These are phyloP conservation scores for Chymomyza costata DNA, from an alignment of 1,140 invertebrate genomes.

Conservation along the genomic window DNA sequence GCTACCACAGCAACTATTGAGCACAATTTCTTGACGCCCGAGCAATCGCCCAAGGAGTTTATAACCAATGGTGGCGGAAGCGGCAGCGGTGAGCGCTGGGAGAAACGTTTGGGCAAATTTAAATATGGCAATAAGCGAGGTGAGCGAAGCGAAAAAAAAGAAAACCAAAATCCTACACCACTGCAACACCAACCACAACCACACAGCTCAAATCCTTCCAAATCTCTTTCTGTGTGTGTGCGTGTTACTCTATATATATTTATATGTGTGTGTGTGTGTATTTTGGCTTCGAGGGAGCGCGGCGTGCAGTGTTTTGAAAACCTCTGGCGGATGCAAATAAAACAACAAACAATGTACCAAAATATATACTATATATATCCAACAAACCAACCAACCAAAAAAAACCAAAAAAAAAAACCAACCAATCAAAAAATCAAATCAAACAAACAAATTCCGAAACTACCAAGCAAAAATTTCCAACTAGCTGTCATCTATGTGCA, in stretches of 20 bases:
- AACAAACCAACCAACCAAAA: constrained; percentile 23
- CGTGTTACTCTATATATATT: background rate
- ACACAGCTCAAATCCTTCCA: constrained; percentile 7
- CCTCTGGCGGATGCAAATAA: constrained; percentile 24
- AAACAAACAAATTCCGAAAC: background rate
- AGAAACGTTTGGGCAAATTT: constrained; percentile 76
- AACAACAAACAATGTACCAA: constrained; percentile 2
- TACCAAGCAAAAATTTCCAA: no score
- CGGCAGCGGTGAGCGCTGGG: constrained; percentile 30
- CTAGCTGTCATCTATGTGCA: constrained; percentile 11
- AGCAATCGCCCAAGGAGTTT: constrained; percentile 67
- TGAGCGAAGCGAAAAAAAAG: constrained; percentile 36
- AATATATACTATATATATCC: background rate
- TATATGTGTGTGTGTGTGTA: background rate
- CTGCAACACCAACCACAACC: constrained; percentile 14
- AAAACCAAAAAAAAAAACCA: background rate
- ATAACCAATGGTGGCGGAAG: constrained; percentile 22
- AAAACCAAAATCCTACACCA: constrained; percentile 1
- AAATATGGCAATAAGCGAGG: constrained; percentile 77
- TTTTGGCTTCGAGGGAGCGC: constrained; percentile 19
- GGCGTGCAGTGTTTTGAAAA: constrained; percentile 26
- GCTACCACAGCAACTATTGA: constrained; percentile 11
- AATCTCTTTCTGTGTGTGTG: background rate
- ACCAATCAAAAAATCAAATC: no score
- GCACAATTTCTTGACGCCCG: constrained; percentile 46